Evolutionary conservation across 2,797 vertebrate species (phyloP), one percentile per base, ranked within the genome.

Genomic region (Tachyglossus aculeatus): DNA sequence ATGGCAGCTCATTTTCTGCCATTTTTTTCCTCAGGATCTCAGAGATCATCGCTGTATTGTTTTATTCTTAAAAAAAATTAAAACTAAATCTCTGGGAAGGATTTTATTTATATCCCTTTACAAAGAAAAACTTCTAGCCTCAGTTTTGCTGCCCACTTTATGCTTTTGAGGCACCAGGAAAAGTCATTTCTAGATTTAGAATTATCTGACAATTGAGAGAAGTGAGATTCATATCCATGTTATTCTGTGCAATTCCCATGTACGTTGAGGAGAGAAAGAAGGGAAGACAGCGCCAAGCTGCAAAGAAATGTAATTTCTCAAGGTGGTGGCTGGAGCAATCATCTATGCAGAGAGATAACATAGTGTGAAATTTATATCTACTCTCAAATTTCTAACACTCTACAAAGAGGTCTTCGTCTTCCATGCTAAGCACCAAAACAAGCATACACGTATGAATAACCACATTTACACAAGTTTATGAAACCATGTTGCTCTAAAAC

Each of bases 271-370:
- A 68, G 73, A 67, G 8, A 27, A 51, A 75, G 31, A 38, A 27
- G 48, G 43, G 62, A 74, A 59, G 18, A 64, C 44, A 65, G 6
- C 45, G 22, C 71, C 38, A 44, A 2, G 60, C 67, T 70, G 48
- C 39, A 77, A 73, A 43, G 57, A 40, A 74, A 70, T 67, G 75
- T 86, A 6, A 48, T 84, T 81, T 72, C 56, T 85, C 0, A 1
- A 68, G 43, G 60, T 54, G 18, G 25, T 75, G 55, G 67, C 9
- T 56, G n/a, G 11, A 62, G 37, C 24, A 70, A 39, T 22, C 71
- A 77, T 71, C 67, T 22, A 21, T 45, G 38, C 34, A 22, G 2
- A 65, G 44, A 57, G 48, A 53, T 8, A 41, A 18, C 41, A 25
- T 32, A 11, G 1, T 39, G 39, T 32, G 63, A 45, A 47, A 58